Percentiles rank a stretch among this genome's conserved stretches.
Evolutionary conservation across 2,888 invertebrate genomes (phyloP).

Genomic region (Caradrina kadenii): DNA sequence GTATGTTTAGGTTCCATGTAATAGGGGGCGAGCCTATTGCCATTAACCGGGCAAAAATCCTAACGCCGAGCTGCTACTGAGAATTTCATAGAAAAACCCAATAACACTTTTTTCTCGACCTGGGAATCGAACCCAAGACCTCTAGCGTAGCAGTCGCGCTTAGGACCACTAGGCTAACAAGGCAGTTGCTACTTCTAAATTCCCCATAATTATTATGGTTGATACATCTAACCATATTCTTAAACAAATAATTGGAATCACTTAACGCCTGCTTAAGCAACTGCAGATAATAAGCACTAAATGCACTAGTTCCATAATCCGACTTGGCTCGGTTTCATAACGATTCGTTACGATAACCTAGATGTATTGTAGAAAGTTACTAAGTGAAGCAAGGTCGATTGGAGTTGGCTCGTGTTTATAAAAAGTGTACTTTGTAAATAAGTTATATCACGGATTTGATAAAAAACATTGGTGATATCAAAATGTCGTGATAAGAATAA

Average conservation of each 20-base stretch:
- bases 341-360: slow-evolving; percentile 68
- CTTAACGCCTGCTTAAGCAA: slow-evolving; percentile 54
- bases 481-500: too few relatives aligned
- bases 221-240: slow-evolving; percentile 1
- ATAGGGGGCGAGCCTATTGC: too few relatives aligned
- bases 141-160: too few relatives aligned
- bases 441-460: slow-evolving; percentile 10
- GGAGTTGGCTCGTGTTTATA: slow-evolving; percentile 39
- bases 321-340: slow-evolving; percentile 62
- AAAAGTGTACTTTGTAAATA: slow-evolving; percentile 28
- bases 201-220: neutral
- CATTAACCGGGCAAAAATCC: too few relatives aligned
- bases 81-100: too few relatives aligned
- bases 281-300: slow-evolving; percentile 55
- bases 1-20: too few relatives aligned
- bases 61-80: too few relatives aligned
- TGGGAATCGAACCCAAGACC: too few relatives aligned
- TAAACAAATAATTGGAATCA: slow-evolving; percentile 42
- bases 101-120: too few relatives aligned
- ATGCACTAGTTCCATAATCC: slow-evolving; percentile 61
- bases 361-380: slow-evolving; percentile 72
- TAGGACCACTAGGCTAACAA: too few relatives aligned
- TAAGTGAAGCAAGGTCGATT: slow-evolving; percentile 66
- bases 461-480: neutral
- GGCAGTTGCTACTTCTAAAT: too few relatives aligned